Evolutionary conservation across 2,888 invertebrate species (phyloP).

Genomic region (Dione juno): DNA sequence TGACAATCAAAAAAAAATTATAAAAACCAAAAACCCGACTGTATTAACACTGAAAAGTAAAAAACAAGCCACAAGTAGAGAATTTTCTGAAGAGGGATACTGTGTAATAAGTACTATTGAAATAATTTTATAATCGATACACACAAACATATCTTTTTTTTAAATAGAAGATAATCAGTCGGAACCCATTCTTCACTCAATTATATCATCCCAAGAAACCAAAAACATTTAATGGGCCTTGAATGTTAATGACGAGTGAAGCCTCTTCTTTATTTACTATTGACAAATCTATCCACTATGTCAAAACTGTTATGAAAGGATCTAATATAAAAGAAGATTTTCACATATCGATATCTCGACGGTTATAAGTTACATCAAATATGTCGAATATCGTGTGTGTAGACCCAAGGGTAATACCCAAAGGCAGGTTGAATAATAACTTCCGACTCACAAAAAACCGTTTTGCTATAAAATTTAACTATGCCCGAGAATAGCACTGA

Average conservation of each 20-base stretch:
- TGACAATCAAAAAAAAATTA: no score
- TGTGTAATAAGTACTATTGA: no score
- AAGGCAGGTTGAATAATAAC: constrained; percentile 58
- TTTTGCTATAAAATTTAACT: constrained; percentile 53
- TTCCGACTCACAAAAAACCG: constrained; percentile 47
- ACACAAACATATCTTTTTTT: no score
- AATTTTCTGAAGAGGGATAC: no score
- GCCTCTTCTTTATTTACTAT: neutral
- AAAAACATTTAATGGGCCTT: no score
- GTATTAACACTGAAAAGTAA: no score
- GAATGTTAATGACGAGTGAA: neutral
- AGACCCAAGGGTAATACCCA: constrained; percentile 56
- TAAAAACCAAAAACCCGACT: no score
- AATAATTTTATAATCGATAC: no score
- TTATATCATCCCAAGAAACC: no score
- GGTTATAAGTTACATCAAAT: neutral
- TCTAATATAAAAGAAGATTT: neutral
- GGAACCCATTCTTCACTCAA: no score
- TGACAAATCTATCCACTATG: neutral
- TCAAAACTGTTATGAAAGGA: constrained; percentile 4
- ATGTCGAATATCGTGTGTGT: constrained; percentile 6
- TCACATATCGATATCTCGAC: constrained; percentile 1
- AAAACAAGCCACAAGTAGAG: no score
- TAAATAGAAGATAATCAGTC: no score
- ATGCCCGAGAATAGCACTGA: constrained; percentile 47